Evolutionary conservation across 2,797 vertebrate genomes (phyloP).

Genomic region (Semotilus atromaculatus): DNA sequence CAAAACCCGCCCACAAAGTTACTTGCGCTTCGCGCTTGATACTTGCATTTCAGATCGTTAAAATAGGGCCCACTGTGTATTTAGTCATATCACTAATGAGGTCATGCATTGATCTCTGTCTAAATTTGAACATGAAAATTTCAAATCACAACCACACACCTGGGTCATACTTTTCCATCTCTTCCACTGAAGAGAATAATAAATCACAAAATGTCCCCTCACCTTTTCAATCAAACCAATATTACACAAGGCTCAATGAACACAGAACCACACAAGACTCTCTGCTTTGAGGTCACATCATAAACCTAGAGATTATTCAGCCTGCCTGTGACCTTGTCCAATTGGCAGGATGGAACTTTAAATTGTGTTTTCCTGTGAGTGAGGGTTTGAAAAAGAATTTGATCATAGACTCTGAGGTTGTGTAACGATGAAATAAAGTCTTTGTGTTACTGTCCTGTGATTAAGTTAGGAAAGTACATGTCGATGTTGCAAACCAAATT

Average conservation of each 20-base stretch:
- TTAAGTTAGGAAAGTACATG: not conserved
- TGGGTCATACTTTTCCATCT: not conserved
- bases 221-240: conserved; percentile 32
- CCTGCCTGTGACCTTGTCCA: conserved; percentile 32
- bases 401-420: conserved; percentile 11
- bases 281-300: conserved; percentile 38
- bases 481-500: not conserved
- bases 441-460: conserved; percentile 3
- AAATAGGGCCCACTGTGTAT: too few species aligned
- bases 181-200: conserved; percentile 32
- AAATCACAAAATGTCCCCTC: conserved; percentile 41
- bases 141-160: conserved; percentile 15
- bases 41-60: too few species aligned
- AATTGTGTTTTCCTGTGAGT: conserved; percentile 31
- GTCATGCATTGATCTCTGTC: conserved; percentile 20
- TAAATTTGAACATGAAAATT: conserved; percentile 29
- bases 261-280: conserved; percentile 10
- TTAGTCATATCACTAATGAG: conserved; percentile 8
- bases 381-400: conserved; percentile 29
- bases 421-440: conserved; percentile 23
- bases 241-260: conserved; percentile 11
- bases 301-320: conserved; percentile 37
- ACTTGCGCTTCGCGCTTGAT: too few species aligned
- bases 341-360: conserved; percentile 1
- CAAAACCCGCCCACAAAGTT: too few species aligned